Conservation (phyloP, 2,797 vertebrate species). For the Gambelia wislizenii region DNA sequence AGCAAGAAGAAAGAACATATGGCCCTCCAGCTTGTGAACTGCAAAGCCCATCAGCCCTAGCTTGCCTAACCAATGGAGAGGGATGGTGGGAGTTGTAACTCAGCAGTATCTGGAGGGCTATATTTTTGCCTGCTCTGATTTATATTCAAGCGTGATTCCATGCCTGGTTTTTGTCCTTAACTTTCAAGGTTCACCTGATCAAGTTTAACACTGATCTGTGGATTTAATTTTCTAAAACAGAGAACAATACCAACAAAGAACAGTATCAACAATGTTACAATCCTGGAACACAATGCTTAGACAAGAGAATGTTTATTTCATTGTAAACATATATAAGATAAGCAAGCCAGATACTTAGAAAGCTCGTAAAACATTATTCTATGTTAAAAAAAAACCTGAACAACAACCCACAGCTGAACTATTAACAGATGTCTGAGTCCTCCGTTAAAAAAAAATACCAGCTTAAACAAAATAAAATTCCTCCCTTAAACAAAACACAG, state of each 20-base stretch:
- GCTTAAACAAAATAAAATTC: neutral
- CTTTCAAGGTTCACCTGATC: neutral
- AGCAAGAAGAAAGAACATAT: neutral
- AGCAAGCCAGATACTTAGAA: constrained; percentile 27
- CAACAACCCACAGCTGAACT: constrained; percentile 9
- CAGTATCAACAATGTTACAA: neutral
- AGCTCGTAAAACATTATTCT: constrained; percentile 24
- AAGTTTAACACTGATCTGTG: neutral
- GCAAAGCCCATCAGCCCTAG: neutral
- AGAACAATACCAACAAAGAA: neutral
- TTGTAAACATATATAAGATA: constrained; percentile 15
- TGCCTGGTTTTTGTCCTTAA: neutral
- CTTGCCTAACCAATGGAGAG: neutral
- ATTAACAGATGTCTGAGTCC: constrained; percentile 7
- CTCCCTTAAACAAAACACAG: constrained; percentile 36
- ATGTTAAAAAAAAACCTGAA: neutral
- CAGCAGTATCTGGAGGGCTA: neutral
- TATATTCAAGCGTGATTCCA: neutral
- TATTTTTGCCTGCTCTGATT: neutral
- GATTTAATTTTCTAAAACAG: neutral
- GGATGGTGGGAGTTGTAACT: neutral
- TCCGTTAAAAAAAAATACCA: constrained; percentile 17
- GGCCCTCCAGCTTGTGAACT: neutral
- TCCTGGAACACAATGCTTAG: neutral
- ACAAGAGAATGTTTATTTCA: constrained; percentile 23